Evolutionary conservation across 1,140 invertebrate species (phyloP).

Genomic region (Drosophila simulans): DNA sequence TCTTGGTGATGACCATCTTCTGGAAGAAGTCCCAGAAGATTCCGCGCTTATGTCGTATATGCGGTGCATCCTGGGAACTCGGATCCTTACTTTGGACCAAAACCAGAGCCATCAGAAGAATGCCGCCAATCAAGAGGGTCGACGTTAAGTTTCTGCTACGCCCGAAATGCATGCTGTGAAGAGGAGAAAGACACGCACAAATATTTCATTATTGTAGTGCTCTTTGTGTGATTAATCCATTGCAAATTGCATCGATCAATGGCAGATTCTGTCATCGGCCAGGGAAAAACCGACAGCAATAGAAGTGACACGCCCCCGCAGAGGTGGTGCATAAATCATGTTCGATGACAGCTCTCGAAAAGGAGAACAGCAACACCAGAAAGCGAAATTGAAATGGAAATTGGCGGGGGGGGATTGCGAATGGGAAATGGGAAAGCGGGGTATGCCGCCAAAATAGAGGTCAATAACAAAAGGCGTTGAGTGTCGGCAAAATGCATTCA

Average conservation of each 20-base stretch:
- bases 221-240: constrained; percentile 33
- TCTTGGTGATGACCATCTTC: constrained; percentile 77
- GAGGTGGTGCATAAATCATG: constrained; percentile 45
- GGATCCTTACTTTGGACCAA: background rate
- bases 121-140: constrained; percentile 4
- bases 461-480: background rate
- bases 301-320: constrained; percentile 34
- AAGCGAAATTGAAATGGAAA: constrained; percentile 38
- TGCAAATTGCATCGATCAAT: constrained; percentile 40
- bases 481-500: background rate
- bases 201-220: constrained; percentile 9
- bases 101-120: constrained; percentile 33
- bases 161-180: constrained; percentile 11
- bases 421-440: background rate
- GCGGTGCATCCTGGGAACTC: constrained; percentile 14
- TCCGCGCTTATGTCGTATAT: constrained; percentile 65
- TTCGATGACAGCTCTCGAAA: constrained; percentile 23
- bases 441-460: constrained; percentile 4
- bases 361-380: constrained; percentile 8
- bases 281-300: constrained; percentile 20
- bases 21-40: constrained; percentile 82
- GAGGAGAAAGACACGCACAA: background rate
- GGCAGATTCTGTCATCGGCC: constrained; percentile 38
- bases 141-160: constrained; percentile 11
- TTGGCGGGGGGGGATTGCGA: constrained; percentile 1